Conservation (phyloP, 2,113 vertebrate genomes). For the Macroglossus sobrinus region DNA sequence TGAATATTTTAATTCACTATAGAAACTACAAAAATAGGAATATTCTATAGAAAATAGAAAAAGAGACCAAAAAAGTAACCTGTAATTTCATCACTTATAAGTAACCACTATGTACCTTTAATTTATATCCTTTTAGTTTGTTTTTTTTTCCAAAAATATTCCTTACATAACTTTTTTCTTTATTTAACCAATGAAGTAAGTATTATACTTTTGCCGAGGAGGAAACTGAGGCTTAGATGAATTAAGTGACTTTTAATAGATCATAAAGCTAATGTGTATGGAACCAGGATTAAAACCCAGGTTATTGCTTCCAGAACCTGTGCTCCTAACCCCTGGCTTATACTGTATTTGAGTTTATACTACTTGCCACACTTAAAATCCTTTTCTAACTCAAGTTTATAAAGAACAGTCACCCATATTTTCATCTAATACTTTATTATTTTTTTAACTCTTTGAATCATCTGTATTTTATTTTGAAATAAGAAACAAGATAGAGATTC, state of each 20-base stretch:
- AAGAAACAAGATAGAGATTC: background rate
- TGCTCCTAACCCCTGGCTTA: background rate
- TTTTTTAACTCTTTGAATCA: background rate
- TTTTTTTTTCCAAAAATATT: background rate
- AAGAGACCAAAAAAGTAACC: background rate
- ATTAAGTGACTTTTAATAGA: background rate
- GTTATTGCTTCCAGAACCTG: background rate
- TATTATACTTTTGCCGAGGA: background rate
- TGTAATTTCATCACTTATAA: background rate
- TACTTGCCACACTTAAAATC: background rate
- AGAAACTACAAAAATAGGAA: background rate
- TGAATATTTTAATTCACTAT: background rate
- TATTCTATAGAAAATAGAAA: background rate
- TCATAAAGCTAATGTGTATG: background rate
- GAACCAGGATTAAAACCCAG: background rate
- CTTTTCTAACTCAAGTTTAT: background rate
- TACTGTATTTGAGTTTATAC: background rate
- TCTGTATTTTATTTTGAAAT: background rate
- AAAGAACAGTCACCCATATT: background rate
- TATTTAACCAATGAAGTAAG: background rate
- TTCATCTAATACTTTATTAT: background rate
- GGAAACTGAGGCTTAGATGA: background rate
- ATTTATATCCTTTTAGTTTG: background rate
- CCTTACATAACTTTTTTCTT: background rate
- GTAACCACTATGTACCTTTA: background rate